Conservation (phyloP, 2,113 vertebrate species). For the Camelus dromedarius region DNA sequence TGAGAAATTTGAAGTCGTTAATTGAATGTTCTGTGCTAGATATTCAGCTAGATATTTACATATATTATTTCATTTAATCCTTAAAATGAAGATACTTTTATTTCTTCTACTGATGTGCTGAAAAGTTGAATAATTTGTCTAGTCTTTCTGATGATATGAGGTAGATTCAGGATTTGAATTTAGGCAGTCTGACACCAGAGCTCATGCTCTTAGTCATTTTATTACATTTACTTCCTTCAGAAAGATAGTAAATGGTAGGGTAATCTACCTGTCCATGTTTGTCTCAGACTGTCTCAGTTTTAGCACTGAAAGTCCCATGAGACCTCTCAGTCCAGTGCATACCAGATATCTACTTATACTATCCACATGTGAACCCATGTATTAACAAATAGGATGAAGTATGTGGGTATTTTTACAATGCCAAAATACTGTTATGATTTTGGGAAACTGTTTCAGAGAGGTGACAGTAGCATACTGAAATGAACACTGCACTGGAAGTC, state of each 20-base stretch:
- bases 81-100: not conserved
- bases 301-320: not conserved
- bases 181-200: not conserved
- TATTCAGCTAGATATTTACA: not conserved
- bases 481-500: not conserved
- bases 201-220: slow-evolving; percentile 29
- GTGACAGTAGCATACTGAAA: not conserved
- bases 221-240: not conserved
- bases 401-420: not conserved
- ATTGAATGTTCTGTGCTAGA: not conserved
- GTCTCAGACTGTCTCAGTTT: not conserved
- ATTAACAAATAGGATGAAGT: not conserved
- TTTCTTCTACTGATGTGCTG: not conserved
- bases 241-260: not conserved
- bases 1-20: not conserved
- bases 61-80: not conserved
- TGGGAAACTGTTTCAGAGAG: not conserved
- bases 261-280: not conserved
- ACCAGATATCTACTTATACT: not conserved
- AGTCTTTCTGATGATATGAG: not conserved
- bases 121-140: not conserved
- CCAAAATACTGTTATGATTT: not conserved
- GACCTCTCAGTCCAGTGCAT: not conserved
- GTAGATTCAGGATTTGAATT: slow-evolving; percentile 18
- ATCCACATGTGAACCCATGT: not conserved